These are phyloP conservation scores for Odontothrips loti DNA, from an alignment of 2,888 invertebrate genomes.

Conservation along the genomic window DNA sequence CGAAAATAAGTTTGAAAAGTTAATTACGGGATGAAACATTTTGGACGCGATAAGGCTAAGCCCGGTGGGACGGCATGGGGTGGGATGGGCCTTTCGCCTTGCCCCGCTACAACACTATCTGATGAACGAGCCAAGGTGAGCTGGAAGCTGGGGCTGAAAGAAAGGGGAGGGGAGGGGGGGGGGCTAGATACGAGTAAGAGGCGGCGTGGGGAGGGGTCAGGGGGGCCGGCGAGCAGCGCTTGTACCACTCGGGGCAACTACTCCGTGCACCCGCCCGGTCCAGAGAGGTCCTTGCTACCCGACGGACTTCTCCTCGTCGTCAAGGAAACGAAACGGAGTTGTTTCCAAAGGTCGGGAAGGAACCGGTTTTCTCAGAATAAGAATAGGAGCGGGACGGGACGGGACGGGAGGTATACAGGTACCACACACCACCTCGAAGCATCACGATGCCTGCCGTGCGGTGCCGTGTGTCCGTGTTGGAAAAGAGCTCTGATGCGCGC, in stretches of 20 bases:
- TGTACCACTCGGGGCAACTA: too few relatives aligned
- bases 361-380: slow-evolving; percentile 23
- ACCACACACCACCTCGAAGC: neutral
- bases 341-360: slow-evolving; percentile 15
- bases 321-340: slow-evolving; percentile 26
- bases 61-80: neutral
- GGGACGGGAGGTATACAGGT: neutral
- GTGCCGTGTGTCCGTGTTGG: too few relatives aligned
- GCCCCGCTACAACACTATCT: neutral
- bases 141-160: neutral
- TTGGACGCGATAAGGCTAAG: slow-evolving; percentile 4
- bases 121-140: neutral
- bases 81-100: neutral
- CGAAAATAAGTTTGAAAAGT: slow-evolving; percentile 15
- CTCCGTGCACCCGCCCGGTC: too few relatives aligned
- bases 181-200: too few relatives aligned
- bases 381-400: neutral
- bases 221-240: neutral
- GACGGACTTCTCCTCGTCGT: neutral
- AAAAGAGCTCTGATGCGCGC: neutral
- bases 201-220: neutral
- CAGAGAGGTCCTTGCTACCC: too few relatives aligned
- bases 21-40: slow-evolving; percentile 25
- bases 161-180: too few relatives aligned
- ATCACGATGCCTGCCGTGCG: neutral